These are phyloP conservation scores for Diachrysia chrysitis DNA, from an alignment of 2,888 invertebrate genomes.

Conservation along the genomic window DNA sequence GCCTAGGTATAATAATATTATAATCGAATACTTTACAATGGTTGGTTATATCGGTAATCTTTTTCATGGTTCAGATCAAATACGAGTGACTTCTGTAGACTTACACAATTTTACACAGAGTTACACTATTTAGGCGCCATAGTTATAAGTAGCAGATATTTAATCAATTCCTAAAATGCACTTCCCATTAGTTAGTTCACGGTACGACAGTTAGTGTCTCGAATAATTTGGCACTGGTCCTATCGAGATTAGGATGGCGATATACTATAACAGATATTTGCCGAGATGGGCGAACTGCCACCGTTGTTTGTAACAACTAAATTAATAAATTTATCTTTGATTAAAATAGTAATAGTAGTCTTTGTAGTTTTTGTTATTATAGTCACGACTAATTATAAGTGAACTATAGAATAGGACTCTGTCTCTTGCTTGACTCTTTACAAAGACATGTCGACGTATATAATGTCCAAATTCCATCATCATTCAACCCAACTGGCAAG, in stretches of 20 bases:
- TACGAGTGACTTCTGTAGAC: too few species aligned
- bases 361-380: background rate
- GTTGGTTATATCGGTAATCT: too few species aligned
- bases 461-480: too few species aligned
- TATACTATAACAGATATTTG: constrained; percentile 26
- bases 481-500: too few species aligned
- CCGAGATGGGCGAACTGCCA: constrained; percentile 41
- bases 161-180: background rate
- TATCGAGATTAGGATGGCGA: constrained; percentile 43
- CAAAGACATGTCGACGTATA: too few species aligned
- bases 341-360: background rate
- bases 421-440: too few species aligned
- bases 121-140: background rate
- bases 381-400: too few species aligned
- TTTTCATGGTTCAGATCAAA: too few species aligned
- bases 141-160: constrained; percentile 1
- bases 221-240: constrained; percentile 41
- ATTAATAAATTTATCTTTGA: background rate
- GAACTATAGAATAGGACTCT: too few species aligned
- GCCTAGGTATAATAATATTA: too few species aligned
- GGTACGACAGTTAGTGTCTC: constrained; percentile 7
- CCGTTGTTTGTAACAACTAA: constrained; percentile 10
- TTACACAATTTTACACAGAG: too few species aligned
- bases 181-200: background rate
- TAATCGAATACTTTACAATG: too few species aligned